phyloP scores from a whole-genome alignment of 2,797 vertebrate species.

The Periparus ater region DNA sequence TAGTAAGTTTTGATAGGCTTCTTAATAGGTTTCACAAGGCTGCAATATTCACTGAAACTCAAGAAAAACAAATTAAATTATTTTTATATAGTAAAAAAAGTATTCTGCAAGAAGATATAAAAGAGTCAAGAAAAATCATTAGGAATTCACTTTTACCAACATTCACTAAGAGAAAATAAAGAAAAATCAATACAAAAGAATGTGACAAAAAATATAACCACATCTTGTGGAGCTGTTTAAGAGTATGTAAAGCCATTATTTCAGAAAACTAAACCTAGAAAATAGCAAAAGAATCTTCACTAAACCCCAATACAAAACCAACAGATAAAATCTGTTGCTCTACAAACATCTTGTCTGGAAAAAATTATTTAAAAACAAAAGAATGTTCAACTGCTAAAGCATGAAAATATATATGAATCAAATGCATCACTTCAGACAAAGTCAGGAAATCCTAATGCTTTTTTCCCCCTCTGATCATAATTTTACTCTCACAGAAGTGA shows the following conservation, averaged over 20 bases:
- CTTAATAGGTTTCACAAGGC: not conserved
- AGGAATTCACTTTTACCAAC: not conserved
- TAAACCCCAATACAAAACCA: not conserved
- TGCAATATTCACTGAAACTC: not conserved
- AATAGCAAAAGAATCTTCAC: not conserved
- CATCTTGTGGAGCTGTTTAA: not conserved
- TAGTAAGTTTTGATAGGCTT: not conserved
- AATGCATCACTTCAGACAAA: not conserved
- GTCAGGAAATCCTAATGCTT: not conserved
- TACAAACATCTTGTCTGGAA: not conserved
- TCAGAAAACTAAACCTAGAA: not conserved
- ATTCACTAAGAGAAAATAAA: not conserved
- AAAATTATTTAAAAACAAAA: not conserved
- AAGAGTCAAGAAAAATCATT: not conserved
- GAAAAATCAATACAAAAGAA: not conserved
- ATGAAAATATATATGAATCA: not conserved
- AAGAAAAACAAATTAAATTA: not conserved
- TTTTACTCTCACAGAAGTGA: not conserved
- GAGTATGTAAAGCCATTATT: not conserved
- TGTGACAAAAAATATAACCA: not conserved
- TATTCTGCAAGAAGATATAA: not conserved
- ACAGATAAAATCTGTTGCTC: not conserved
- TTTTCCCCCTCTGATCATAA: not conserved
- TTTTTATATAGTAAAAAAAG: not conserved
- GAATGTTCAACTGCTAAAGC: not conserved